Evolutionary conservation across 2,797 vertebrate genomes (phyloP).

Genomic region (Bradypodion ventrale): DNA sequence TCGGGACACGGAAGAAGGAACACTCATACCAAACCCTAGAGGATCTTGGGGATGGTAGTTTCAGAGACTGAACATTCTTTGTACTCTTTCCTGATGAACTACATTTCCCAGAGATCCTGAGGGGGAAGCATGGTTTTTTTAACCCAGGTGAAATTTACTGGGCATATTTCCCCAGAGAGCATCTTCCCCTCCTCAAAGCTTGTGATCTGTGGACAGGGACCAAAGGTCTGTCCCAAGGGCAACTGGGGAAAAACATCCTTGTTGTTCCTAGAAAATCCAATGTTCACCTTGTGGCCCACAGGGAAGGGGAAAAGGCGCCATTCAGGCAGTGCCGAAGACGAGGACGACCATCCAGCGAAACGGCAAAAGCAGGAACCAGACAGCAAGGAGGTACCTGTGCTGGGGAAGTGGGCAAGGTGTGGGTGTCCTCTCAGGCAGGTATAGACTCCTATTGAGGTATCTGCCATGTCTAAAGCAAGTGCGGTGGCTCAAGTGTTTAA

Average conservation of each 20-base stretch:
- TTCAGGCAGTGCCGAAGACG: constrained; percentile 64
- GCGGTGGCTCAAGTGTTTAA: no score
- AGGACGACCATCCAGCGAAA: constrained; percentile 62
- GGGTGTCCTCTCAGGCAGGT: no score
- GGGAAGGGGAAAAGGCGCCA: constrained; percentile 75
- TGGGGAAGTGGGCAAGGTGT: fast-evolving
- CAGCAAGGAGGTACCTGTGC: constrained; percentile 65
- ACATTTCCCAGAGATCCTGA: background rate
- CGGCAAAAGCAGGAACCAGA: constrained; percentile 58
- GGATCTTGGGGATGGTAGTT: no score
- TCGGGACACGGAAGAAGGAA: no score
- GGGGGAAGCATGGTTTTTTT: no score
- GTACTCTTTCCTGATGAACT: background rate
- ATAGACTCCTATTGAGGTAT: no score
- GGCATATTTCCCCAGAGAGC: no score
- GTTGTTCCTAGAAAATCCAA: background rate
- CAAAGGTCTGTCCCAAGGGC: background rate
- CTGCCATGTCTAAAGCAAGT: no score
- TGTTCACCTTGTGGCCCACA: constrained; percentile 33
- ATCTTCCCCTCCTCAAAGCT: background rate
- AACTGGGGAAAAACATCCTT: no score
- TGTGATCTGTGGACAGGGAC: fast-evolving
- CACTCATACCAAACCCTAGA: no score
- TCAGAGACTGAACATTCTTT: background rate
- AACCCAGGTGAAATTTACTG: no score